phyloP scores from a whole-genome alignment of 2,888 invertebrate genomes.

The Melinaea marsaeus region DNA sequence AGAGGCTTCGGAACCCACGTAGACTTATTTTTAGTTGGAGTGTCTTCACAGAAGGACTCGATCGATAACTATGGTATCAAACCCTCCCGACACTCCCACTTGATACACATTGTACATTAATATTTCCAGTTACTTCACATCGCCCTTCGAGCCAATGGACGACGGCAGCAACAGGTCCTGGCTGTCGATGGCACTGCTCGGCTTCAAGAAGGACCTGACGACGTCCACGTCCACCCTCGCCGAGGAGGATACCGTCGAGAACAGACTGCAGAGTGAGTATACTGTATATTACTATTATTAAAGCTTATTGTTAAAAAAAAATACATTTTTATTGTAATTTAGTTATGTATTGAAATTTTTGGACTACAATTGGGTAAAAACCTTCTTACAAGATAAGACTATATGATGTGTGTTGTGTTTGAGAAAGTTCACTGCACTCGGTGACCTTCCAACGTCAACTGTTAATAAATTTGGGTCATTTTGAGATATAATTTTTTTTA shows the following conservation, averaged over 20 bases:
- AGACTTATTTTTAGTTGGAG: background rate
- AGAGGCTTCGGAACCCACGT: background rate
- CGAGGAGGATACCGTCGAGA: slow-evolving; percentile 76
- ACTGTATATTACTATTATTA: background rate
- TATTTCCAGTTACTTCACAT: slow-evolving; percentile 65
- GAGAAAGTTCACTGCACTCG: too few species aligned
- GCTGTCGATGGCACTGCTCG: slow-evolving; percentile 82
- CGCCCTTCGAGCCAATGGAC: slow-evolving; percentile 68
- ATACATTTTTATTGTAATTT: too few species aligned
- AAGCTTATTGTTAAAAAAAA: background rate
- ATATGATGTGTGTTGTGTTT: too few species aligned
- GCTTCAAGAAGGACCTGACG: slow-evolving; percentile 80
- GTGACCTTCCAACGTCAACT: too few species aligned
- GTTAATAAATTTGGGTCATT: too few species aligned
- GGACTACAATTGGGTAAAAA: too few species aligned
- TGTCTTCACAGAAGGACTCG: too few species aligned
- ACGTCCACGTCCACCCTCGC: slow-evolving; percentile 77
- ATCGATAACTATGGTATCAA: too few species aligned
- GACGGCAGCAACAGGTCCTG: slow-evolving; percentile 74
- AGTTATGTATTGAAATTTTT: too few species aligned
- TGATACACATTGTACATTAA: background rate
- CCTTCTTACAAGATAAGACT: too few species aligned
- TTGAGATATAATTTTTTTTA: too few species aligned
- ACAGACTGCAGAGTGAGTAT: slow-evolving; percentile 53
- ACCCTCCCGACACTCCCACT: too few species aligned